These are phyloP conservation scores for Gymnarchus niloticus DNA, from an alignment of 2,113 vertebrate genomes.

Conservation along the genomic window DNA sequence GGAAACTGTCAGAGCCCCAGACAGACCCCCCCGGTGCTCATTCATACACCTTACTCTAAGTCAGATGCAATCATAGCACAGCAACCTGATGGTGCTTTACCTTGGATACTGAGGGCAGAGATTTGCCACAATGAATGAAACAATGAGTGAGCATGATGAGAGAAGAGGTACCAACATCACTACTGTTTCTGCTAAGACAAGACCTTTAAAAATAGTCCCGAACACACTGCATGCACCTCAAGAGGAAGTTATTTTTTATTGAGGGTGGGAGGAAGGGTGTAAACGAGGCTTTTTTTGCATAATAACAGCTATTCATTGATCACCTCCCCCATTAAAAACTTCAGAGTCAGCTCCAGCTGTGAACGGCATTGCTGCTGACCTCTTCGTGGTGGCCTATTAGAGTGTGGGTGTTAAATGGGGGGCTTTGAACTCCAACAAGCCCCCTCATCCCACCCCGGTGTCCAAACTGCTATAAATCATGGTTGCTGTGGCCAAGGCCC, in stretches of 20 bases:
- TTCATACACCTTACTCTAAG: too few species aligned
- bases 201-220: neutral
- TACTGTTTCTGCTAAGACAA: neutral
- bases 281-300: slow-evolving; percentile 20
- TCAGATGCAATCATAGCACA: too few species aligned
- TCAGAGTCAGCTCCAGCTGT: slow-evolving; percentile 1
- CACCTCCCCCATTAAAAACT: neutral
- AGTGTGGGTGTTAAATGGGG: slow-evolving; percentile 48
- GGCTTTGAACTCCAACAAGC: slow-evolving; percentile 61
- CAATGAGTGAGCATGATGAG: neutral
- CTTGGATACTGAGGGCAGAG: neutral
- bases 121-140: neutral
- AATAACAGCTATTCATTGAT: slow-evolving; percentile 26
- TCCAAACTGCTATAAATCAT: neutral
- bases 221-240: neutral
- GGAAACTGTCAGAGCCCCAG: too few species aligned
- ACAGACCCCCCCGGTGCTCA: too few species aligned
- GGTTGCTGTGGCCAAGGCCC: neutral
- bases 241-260: slow-evolving; percentile 17
- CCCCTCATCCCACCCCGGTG: slow-evolving; percentile 35
- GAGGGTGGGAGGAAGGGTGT: neutral
- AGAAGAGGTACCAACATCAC: neutral
- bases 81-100: too few species aligned
- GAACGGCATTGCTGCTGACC: slow-evolving; percentile 37
- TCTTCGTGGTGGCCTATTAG: slow-evolving; percentile 47